Base-by-base conservation (phyloP, 2,888 invertebrate genomes). In the Cyaniris semiargus region DNA sequence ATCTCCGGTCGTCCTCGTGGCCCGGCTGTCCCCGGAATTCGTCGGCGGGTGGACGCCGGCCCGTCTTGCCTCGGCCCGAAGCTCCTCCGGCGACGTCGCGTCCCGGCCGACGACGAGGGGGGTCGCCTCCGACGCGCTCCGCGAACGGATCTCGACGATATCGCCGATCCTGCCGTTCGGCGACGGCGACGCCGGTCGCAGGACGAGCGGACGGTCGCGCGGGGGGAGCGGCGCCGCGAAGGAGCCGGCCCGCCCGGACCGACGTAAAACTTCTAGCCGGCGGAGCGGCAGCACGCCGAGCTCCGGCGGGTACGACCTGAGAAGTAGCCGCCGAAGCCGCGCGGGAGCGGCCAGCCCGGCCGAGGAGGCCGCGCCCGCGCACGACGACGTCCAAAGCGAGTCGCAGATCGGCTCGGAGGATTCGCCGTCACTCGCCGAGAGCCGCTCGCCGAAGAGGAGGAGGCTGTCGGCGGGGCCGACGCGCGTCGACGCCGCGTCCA, bases 141-240 rank as follows among this genome's bases (percentile, higher is more conserved):
- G 13, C 48, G 71, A 72, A n/a, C 77, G 78, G 4, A 82, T 78
- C 78, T 86, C 88, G 4, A 70, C 82, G 2, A 90, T 91, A 79
- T 90, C 90, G 0, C 91, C 91, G 0, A 85, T 90, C 74, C 86
- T 84, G 79, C 75, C 86, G 4, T 85, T 85, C 3, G 84, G 66
- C 10, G 31, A 15, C 21, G 4, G 23, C 66, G 66, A 27, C 66
- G 66, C 27, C 15, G 15, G 27, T 31, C 27, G 66, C 66, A 66
- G 10, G 3, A 66, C 10, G 15, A 66, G 66, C 27, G 23, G 15
- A 13, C 23, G 13, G 13, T 66, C 27, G 66, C 10, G 23, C 23
- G 10, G 7, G 27, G 15, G 18, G 13, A 18, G 21, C 15, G 48
- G 1, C 53, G 53, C 27, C n/a, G 21, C 7, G 3, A 1, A 6